These are phyloP conservation scores for Nasua narica DNA, from an alignment of 2,797 vertebrate genomes.

Conservation along the genomic window DNA sequence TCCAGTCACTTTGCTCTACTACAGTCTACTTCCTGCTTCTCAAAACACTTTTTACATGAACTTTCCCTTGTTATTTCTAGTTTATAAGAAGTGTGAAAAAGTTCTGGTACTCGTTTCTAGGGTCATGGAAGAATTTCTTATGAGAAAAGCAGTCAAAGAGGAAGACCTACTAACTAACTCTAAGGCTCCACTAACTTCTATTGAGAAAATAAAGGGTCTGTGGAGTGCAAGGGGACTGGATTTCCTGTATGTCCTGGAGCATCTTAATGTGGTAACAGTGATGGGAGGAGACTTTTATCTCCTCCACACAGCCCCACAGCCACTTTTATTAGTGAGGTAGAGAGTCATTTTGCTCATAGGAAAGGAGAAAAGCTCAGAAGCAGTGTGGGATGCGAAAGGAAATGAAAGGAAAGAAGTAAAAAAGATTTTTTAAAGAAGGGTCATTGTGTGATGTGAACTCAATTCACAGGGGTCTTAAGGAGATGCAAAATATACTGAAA, in stretches of 20 bases:
- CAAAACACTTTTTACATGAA: background rate
- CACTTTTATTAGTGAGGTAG: background rate
- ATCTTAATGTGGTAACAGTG: too few species aligned
- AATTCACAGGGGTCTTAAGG: background rate
- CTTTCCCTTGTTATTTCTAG: slow-evolving; percentile 18
- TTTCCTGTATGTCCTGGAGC: background rate
- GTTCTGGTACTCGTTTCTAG: background rate
- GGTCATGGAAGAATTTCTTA: background rate
- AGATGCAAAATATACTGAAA: background rate
- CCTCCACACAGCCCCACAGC: background rate
- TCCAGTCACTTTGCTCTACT: background rate
- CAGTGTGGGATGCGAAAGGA: background rate
- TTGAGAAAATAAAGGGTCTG: background rate
- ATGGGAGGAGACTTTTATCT: background rate
- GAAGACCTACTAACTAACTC: background rate
- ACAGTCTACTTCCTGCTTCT: background rate
- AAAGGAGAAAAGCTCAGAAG: background rate
- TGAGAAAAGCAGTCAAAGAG: background rate
- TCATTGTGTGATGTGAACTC: background rate
- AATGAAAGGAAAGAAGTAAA: background rate
- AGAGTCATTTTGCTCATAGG: background rate
- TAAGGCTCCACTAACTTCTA: background rate
- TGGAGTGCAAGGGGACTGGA: background rate
- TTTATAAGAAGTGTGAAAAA: slow-evolving; percentile 24
- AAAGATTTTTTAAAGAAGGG: background rate